These are phyloP conservation scores for Hololepta plana DNA, from an alignment of 2,888 invertebrate genomes.

Conservation along the genomic window DNA sequence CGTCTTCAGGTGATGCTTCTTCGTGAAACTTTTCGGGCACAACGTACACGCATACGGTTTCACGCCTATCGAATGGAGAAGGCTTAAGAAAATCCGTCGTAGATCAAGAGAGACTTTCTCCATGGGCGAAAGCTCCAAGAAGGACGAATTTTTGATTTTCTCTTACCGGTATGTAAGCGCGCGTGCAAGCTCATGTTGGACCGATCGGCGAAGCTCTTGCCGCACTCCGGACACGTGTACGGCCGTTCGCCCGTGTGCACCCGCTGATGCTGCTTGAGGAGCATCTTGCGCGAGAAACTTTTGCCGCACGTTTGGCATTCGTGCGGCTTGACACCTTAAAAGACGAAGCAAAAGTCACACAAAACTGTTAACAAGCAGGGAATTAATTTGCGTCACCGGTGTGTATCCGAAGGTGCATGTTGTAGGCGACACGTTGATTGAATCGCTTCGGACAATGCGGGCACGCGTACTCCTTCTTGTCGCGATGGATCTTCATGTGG, in stretches of 20 bases:
- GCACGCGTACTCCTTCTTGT: slow-evolving; percentile 66
- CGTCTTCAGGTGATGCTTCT: slow-evolving; percentile 70
- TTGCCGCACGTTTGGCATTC: slow-evolving; percentile 61
- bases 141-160: too few relatives aligned
- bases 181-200: slow-evolving; percentile 74
- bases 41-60: slow-evolving; percentile 52
- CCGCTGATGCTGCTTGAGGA: slow-evolving; percentile 64
- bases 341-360: slow-evolving; percentile 1
- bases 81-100: neutral
- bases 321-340: slow-evolving; percentile 53
- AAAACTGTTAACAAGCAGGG: neutral
- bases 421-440: slow-evolving; percentile 73
- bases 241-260: slow-evolving; percentile 71
- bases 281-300: slow-evolving; percentile 70
- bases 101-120: neutral
- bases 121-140: slow-evolving; percentile 1
- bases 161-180: slow-evolving; percentile 50
- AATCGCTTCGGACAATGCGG: slow-evolving; percentile 67
- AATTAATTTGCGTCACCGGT: slow-evolving; percentile 35
- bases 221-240: slow-evolving; percentile 62
- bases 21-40: slow-evolving; percentile 65
- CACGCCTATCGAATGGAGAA: slow-evolving; percentile 36
- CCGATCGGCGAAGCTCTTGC: slow-evolving; percentile 67
- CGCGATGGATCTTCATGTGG: slow-evolving; percentile 73
- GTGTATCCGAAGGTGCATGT: slow-evolving; percentile 72